Conservation (phyloP, 2,888 invertebrate genomes). For the Creontiades dilutus region DNA sequence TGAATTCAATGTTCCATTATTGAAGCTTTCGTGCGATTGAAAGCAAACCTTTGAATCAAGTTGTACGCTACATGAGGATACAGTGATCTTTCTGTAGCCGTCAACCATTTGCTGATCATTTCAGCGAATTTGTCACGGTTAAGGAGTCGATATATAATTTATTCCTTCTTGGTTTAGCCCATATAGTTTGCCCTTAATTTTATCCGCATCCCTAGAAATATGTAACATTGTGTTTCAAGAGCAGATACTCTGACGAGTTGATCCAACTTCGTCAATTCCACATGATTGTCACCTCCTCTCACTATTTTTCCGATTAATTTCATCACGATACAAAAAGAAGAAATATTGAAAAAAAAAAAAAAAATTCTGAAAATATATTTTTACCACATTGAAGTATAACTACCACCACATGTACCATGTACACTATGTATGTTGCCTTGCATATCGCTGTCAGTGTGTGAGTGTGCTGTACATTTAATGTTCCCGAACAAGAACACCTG, state of each 20-base stretch:
- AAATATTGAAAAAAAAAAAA: neutral
- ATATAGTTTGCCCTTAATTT: neutral
- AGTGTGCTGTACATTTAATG: slow-evolving; percentile 11
- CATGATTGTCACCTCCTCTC: slow-evolving; percentile 69
- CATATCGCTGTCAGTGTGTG: slow-evolving; percentile 30
- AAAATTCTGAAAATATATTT: neutral
- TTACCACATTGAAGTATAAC: neutral
- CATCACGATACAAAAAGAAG: neutral
- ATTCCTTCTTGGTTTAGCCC: neutral
- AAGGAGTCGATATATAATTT: too few relatives aligned
- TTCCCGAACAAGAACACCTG: neutral
- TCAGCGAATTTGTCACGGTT: too few relatives aligned
- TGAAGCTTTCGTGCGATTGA: too few relatives aligned
- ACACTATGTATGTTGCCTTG: slow-evolving; percentile 22
- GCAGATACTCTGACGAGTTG: slow-evolving; percentile 49
- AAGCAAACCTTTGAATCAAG: too few relatives aligned
- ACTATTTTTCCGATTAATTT: slow-evolving; percentile 53
- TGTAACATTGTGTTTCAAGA: slow-evolving; percentile 35
- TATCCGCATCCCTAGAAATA: neutral
- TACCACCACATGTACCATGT: neutral
- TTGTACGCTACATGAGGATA: too few relatives aligned
- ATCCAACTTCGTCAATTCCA: slow-evolving; percentile 8
- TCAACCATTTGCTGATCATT: too few relatives aligned
- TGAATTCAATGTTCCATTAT: too few relatives aligned
- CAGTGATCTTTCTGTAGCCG: too few relatives aligned